A percentile compares a stretch with the other conserved stretches of the same genome.
These are phyloP conservation scores for Noctua pronuba DNA, from an alignment of 2,888 invertebrate species.

Conservation along the genomic window DNA sequence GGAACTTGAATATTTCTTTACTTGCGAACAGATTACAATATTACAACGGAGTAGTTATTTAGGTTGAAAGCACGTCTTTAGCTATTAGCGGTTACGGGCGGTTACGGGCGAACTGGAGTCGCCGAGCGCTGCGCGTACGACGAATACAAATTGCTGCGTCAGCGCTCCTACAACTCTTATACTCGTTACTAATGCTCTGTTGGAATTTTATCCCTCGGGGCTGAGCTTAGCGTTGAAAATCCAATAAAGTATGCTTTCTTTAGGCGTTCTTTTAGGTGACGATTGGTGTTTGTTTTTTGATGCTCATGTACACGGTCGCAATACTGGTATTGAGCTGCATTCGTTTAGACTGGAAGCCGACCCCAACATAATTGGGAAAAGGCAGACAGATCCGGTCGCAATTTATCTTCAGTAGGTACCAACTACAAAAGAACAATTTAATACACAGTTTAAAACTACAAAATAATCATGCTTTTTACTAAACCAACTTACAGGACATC, in stretches of 20 bases:
- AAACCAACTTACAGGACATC: slow-evolving; percentile 21
- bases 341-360: neutral
- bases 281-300: too few relatives aligned
- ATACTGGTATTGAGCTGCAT: neutral
- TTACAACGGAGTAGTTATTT: too few relatives aligned
- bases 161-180: too few relatives aligned
- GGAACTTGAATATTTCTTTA: too few relatives aligned
- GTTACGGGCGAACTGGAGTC: too few relatives aligned
- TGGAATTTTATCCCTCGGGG: neutral
- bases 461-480: neutral
- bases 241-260: neutral
- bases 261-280: neutral
- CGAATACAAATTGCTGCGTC: too few relatives aligned
- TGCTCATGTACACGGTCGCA: too few relatives aligned
- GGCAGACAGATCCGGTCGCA: neutral
- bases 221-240: neutral
- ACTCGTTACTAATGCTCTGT: neutral
- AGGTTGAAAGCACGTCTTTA: too few relatives aligned
- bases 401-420: neutral
- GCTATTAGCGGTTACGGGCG: too few relatives aligned
- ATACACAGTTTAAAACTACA: neutral
- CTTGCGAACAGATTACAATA: too few relatives aligned
- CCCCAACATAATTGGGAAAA: neutral
- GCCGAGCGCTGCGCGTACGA: too few relatives aligned
- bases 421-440: neutral